Evolutionary conservation across 30 jellyfish, hydroid and myxozoan genomes (phyloP).

Genomic region (Aurelia coerulea): DNA sequence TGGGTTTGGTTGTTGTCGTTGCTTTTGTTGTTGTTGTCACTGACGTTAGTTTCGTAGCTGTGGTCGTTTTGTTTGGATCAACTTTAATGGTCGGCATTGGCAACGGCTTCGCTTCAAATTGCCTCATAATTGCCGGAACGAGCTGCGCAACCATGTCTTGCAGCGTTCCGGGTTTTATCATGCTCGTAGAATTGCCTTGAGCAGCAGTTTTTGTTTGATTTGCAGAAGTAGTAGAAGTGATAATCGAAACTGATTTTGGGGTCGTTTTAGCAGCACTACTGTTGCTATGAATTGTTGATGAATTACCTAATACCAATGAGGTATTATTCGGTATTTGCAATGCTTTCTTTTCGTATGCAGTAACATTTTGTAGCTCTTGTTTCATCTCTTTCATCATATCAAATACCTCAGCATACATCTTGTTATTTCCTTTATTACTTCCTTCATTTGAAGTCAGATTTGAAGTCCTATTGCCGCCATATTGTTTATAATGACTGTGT

Average conservation of each 20-base stretch:
- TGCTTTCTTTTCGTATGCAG: neutral
- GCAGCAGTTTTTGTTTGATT: slow-evolving; percentile 5
- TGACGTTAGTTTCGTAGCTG: neutral
- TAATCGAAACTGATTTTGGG: neutral
- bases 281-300: neutral
- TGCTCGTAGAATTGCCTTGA: neutral
- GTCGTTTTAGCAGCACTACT: neutral
- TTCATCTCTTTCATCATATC: slow-evolving; percentile 73
- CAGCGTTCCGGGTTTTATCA: slow-evolving; percentile 20
- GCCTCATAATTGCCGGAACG: slow-evolving; percentile 64
- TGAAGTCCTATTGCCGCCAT: neutral
- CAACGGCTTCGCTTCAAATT: slow-evolving; percentile 23
- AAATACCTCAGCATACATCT: slow-evolving; percentile 21
- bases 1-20: slow-evolving; percentile 18
- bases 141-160: slow-evolving; percentile 63
- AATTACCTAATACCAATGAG: neutral
- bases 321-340: neutral
- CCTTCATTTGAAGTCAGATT: neutral
- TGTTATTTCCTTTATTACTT: neutral
- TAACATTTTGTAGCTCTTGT: slow-evolving; percentile 50
- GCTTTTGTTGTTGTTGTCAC: slow-evolving; percentile 14
- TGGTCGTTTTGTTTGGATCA: neutral
- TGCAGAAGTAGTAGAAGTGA: neutral
- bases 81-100: slow-evolving; percentile 3
- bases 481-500: neutral